Evolutionary conservation across 2,797 vertebrate species (phyloP), one percentile per base, ranked within the genome.

Genomic region (Syndactyla subalaris): DNA sequence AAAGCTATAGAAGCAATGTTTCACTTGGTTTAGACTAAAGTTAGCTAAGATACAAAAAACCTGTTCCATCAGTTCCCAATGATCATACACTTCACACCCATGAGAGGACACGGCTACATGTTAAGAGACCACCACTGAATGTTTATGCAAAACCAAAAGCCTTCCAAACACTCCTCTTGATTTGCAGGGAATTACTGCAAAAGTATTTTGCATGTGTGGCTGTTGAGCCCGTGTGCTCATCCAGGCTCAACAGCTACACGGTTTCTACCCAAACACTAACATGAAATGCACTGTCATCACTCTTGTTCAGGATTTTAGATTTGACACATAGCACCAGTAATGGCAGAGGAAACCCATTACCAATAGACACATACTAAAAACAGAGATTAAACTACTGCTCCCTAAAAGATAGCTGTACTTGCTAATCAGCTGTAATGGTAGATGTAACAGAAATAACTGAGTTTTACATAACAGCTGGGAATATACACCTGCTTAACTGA

Each of bases 1-100:
- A 92, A 94, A 95, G 81, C 91, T 74, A 94, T 2, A 27, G 36
- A 94, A 95, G 88, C 85, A 89, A 85, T 29, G 3, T 71, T 91
- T 95, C 75, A 92, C 89, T 70, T 75, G 54, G 58, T 68, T 91
- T 68, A 89, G 82, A 74, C 67, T 89, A 7, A 93, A 92, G 61
- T 74, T 76, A 84, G 82, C 88, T 39, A 71, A 82, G 41, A 66
- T 32, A 92, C 74, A 59, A 59, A 67, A 85, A 57, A 11, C 39
- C 68, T 36, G 61, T 68, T 81, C 78, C 75, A 29, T 62, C 92
- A 30, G 78, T 29, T 89, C 66, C 72, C 45, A 52, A 52, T 7
- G 61, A 72, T n/a, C 34, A 81, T 2, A 66, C 12, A 45, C 74
- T 57, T 54, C 67, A 72, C 48, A 68, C 26, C 78, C 84, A 15